Conservation (phyloP, 2,797 vertebrate genomes). For the Lemur catta region DNA sequence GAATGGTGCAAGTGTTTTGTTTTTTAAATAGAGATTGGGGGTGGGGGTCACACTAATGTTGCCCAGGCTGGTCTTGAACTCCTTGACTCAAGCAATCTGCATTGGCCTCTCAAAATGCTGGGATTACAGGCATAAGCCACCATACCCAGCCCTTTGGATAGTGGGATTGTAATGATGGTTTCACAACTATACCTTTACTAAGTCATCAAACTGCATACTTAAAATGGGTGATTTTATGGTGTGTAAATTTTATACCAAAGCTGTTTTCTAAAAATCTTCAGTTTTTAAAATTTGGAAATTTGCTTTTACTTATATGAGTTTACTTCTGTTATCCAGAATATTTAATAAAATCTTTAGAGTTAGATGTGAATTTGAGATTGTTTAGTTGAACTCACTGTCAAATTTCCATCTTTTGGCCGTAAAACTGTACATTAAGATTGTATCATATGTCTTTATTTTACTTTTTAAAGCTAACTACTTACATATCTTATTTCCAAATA, state of each 20-base stretch:
- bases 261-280: background rate
- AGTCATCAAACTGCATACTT: background rate
- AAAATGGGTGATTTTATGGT: background rate
- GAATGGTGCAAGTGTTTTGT: background rate
- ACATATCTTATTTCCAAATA: background rate
- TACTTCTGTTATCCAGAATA: background rate
- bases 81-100: background rate
- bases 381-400: background rate
- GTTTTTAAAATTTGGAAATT: constrained; percentile 30
- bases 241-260: background rate
- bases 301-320: constrained; percentile 9
- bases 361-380: constrained; percentile 39
- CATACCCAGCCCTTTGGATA: background rate
- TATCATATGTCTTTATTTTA: background rate
- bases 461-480: constrained; percentile 21
- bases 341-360: constrained; percentile 19
- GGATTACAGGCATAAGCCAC: background rate
- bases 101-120: background rate
- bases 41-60: background rate
- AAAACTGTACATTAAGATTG: background rate
- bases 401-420: background rate
- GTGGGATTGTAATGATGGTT: background rate
- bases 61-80: background rate
- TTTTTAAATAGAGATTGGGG: background rate
- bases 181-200: background rate